Conservation (phyloP, 1,140 invertebrate species). For the Heliconius eleuchia region DNA sequence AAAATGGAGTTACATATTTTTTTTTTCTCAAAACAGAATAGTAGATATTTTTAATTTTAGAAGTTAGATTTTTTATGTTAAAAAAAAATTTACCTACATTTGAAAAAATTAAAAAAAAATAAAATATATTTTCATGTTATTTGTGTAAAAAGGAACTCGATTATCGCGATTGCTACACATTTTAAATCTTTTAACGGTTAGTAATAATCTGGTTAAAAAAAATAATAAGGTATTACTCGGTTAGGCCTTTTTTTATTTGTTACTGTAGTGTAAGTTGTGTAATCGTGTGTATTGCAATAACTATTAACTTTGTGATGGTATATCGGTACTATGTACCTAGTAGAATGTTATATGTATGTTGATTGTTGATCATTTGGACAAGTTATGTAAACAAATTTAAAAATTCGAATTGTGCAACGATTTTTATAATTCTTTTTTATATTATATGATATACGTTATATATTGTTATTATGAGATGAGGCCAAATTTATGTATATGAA, state of each 20-base stretch:
- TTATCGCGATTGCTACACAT: too few relatives aligned
- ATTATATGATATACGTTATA: background rate
- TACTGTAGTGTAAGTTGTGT: background rate
- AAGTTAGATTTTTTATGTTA: too few relatives aligned
- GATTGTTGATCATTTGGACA: constrained; percentile 32
- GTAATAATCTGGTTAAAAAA: too few relatives aligned
- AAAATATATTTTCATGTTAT: background rate
- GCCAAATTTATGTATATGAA: constrained; percentile 8
- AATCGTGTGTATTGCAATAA: constrained; percentile 34
- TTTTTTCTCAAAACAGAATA: too few relatives aligned
- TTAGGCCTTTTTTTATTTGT: constrained; percentile 2
- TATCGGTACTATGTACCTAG: constrained; percentile 69
- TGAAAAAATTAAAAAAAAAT: background rate
- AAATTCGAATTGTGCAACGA: background rate
- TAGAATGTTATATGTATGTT: constrained; percentile 49
- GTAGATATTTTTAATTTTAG: too few relatives aligned
- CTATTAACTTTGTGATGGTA: constrained; percentile 50
- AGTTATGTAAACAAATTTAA: background rate
- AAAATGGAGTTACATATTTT: too few relatives aligned
- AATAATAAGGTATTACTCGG: constrained; percentile 15
- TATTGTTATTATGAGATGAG: background rate
- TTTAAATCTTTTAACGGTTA: too few relatives aligned
- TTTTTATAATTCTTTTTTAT: background rate
- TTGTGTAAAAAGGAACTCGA: background rate
- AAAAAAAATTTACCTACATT: too few relatives aligned